Base-by-base conservation (phyloP, 1,140 invertebrate genomes). In the Drosophila gunungcola region DNA sequence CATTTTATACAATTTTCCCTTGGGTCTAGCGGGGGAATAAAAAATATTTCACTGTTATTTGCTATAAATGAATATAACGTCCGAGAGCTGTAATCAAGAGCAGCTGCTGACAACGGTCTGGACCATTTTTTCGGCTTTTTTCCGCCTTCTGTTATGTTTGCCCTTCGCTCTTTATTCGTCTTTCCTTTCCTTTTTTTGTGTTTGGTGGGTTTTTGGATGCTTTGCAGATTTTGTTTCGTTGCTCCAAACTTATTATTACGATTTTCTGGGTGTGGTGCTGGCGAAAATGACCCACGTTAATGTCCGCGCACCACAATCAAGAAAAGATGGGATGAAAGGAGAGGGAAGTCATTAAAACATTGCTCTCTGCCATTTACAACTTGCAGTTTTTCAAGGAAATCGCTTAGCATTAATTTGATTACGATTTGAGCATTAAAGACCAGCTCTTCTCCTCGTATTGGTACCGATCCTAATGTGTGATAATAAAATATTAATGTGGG, bases 61-160 rank as follows among this genome's bases (percentile, higher is more conserved):
- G 84, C 76, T 73, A 88, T 89, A 89, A 89, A 88, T 89, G 84
- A 89, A 84, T 78, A 72, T 84, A 84, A 88, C 73, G 84, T 88
- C 80, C 73, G 75, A 89, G 80, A 89, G 80, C 73, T 88, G 84
- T 89, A 88, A 88, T 88, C 84, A 89, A 89, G 76, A 80, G 61
- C 84, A 88, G 77, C 84, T 88, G 84, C 84, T 78, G 76, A 76
- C 84, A 83, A 56, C 82, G 60, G 52, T 48, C 58, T 55, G 45
- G 27, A 49, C 52, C 67, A 43, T 63, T 73, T 62, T 48, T 65
- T 46, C 39, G 21, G 48, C 32, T 36, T 36, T 46, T 9, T 34
- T 29, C 58, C 38, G 54, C 21, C 45, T 54, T 32, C 42, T 36
- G 29, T 32, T 53, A 27, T 49, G 32, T 61, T 32, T 74, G 42